Percentiles rank a stretch among this genome's conserved stretches.
Evolutionary conservation across 2,113 vertebrate genomes (phyloP).

Genomic region (Phyllostomus discolor): DNA sequence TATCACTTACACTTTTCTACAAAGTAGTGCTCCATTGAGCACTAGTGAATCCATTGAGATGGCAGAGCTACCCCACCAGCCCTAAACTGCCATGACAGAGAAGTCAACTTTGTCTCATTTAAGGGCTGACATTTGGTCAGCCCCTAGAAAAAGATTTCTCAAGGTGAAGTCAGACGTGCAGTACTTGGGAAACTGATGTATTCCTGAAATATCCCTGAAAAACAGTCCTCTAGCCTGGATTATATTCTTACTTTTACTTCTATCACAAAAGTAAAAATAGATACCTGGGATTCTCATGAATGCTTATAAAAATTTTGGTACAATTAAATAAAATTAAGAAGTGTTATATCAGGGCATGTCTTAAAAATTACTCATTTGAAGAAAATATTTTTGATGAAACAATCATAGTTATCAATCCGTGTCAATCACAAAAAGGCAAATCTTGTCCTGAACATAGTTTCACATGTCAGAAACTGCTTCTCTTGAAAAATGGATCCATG

Average conservation of each 20-base stretch:
- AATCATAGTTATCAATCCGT: neutral
- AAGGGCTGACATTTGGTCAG: neutral
- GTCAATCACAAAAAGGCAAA: neutral
- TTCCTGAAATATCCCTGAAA: constrained; percentile 10
- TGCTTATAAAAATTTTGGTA: neutral
- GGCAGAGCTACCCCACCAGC: neutral
- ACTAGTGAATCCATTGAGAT: neutral
- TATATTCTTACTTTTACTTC: constrained; percentile 6
- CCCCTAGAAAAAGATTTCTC: too few species aligned
- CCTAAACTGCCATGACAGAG: neutral
- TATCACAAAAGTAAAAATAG: constrained; percentile 1
- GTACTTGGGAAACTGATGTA: neutral
- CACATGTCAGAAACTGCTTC: neutral
- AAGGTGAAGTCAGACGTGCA: neutral
- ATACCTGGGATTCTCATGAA: neutral
- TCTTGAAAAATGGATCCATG: neutral
- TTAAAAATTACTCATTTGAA: neutral
- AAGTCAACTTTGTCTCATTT: neutral
- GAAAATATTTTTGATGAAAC: constrained; percentile 11
- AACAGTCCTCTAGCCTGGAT: constrained; percentile 12
- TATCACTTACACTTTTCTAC: neutral
- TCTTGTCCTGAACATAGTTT: neutral
- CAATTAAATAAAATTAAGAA: constrained; percentile 30
- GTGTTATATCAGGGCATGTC: neutral
- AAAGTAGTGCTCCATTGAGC: neutral